phyloP scores from a whole-genome alignment of 2,888 invertebrate genomes.

The Ariolimax columbianus region DNA sequence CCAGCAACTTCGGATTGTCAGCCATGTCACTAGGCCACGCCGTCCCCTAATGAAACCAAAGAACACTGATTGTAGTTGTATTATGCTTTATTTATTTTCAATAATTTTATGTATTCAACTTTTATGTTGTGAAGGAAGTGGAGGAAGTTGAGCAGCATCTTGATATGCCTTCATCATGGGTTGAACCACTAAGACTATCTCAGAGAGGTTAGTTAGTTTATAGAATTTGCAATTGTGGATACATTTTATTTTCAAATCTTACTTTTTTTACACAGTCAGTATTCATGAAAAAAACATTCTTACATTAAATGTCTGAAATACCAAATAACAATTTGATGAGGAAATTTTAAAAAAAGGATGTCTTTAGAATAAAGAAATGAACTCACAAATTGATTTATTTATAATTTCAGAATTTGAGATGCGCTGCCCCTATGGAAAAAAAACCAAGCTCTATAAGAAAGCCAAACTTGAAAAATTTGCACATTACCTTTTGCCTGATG shows the following conservation, averaged over 20 bases:
- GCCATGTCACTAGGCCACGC: too few relatives aligned
- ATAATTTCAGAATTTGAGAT: slow-evolving; percentile 76
- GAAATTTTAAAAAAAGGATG: background rate
- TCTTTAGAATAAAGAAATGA: too few relatives aligned
- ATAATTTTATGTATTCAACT: background rate
- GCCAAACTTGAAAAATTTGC: slow-evolving; percentile 88
- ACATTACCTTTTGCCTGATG: slow-evolving; percentile 87
- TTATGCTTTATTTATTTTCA: background rate
- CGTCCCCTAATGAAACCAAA: background rate
- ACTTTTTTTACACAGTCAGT: background rate
- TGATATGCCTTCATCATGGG: slow-evolving; percentile 79
- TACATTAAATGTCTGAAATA: too few relatives aligned
- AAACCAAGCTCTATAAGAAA: slow-evolving; percentile 84
- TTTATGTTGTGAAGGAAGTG: slow-evolving; percentile 63
- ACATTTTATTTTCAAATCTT: background rate
- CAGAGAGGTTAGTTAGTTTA: slow-evolving; percentile 68
- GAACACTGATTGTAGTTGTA: background rate
- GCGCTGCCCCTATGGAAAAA: slow-evolving; percentile 86
- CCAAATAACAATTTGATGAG: background rate
- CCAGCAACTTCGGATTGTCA: too few relatives aligned
- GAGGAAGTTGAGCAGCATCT: slow-evolving; percentile 78
- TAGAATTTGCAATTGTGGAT: background rate
- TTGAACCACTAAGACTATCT: slow-evolving; percentile 72
- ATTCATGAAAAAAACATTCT: too few relatives aligned
- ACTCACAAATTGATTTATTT: background rate